A percentile compares a stretch with the other conserved stretches of the same genome.
These are phyloP conservation scores for Vanessa tameamea DNA, from an alignment of 1,140 invertebrate species.

Conservation along the genomic window DNA sequence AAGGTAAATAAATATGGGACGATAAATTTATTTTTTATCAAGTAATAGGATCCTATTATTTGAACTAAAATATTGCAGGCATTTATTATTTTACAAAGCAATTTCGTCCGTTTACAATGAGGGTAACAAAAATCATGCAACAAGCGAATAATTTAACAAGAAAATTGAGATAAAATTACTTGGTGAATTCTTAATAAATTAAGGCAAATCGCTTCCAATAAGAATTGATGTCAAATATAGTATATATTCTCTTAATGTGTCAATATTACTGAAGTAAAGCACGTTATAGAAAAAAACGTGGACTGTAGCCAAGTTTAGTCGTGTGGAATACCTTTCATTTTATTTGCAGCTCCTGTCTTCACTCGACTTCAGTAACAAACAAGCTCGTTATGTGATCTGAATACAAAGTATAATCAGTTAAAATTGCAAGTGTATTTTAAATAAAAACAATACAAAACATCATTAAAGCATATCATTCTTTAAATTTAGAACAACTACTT, in stretches of 20 bases:
- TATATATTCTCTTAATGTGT: slow-evolving; percentile 1
- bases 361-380: slow-evolving; percentile 69
- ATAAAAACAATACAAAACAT: too few relatives aligned
- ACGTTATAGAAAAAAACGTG: slow-evolving; percentile 66
- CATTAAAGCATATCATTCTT: too few relatives aligned
- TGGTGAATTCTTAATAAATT: background rate
- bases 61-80: background rate
- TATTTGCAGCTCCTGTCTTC: slow-evolving; percentile 64
- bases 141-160: background rate
- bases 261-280: slow-evolving; percentile 9
- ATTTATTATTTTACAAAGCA: too few relatives aligned
- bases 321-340: slow-evolving; percentile 51
- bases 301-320: slow-evolving; percentile 55
- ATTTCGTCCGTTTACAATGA: too few relatives aligned
- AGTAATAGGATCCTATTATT: background rate
- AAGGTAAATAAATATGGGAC: background rate
- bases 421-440: background rate
- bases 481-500: too few relatives aligned
- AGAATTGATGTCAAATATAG: background rate
- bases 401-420: slow-evolving; percentile 42
- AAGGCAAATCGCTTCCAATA: background rate
- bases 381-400: slow-evolving; percentile 61
- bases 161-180: background rate
- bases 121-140: too few relatives aligned
- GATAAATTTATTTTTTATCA: background rate